Base-by-base conservation (phyloP, 2,888 invertebrate genomes). In the Ophion ellenae region DNA sequence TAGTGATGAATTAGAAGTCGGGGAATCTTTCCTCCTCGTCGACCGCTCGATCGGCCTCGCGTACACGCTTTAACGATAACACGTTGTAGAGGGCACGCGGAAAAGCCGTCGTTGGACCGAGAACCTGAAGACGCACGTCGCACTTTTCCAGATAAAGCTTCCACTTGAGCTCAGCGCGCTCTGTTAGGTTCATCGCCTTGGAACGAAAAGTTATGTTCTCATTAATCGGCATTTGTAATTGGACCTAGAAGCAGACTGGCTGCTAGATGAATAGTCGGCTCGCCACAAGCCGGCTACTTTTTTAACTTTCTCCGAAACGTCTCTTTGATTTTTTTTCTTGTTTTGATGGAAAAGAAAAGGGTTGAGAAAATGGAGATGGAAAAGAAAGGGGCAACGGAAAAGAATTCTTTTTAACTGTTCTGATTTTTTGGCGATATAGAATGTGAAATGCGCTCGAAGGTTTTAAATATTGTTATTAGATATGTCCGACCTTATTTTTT, bases 1-100 rank as follows among this genome's bases (percentile, higher is more conserved):
- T 20, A 7, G 40, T 10, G 61, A n/a, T 17, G 63, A 20, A 20
- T 61, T 47, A 61, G 20, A 83, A 69, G 28, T 81, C 74, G 2
- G 81, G 73, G 7, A 81, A 81, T 63, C 45, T 28, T 11, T 83
- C 69, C 40, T 81, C 81, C 7, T 40, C 53, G 64, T 36, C 57
- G 11, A 57, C 74, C 61, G 9, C 32, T 32, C 76, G 84, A 11
- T 88, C 84, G 0, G 36, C 66, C 17, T 89, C 87, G 57, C 88
- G 85, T 40, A 85, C 70, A 20, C 74, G 88, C 45, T 86, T 87
- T 57, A 94, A 90, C 7, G 92, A 91, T 53, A 94, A 85, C 73
- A 94, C 90, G 70, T 93, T 94, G 79, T 94, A 94, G 6, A 92
- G 83, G 0, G 93, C 87, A 3, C 89, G 91, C 1, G 90, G 89